A percentile compares a stretch with the other conserved stretches of the same genome.
Conservation (phyloP, 2,113 vertebrate genomes). For the Triplophysa tibetana region DNA sequence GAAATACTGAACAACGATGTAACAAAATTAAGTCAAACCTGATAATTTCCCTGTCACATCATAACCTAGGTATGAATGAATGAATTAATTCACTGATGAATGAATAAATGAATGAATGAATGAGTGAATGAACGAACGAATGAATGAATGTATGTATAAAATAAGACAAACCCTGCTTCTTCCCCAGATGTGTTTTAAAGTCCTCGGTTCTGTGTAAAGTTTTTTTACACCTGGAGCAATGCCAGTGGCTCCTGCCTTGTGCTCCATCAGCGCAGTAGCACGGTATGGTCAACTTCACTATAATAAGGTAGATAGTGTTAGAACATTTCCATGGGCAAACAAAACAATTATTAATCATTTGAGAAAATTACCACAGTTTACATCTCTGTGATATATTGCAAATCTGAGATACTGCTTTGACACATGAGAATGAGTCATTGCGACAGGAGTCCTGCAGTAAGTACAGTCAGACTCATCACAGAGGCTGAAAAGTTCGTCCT, state of each 20-base stretch:
- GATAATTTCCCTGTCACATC: background rate
- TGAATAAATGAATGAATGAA: background rate
- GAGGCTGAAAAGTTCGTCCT: background rate
- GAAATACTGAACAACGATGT: background rate
- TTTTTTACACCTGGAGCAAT: background rate
- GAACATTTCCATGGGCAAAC: background rate
- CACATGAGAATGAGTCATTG: background rate
- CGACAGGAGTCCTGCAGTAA: background rate
- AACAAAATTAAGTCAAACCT: background rate
- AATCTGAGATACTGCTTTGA: background rate
- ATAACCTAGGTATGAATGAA: background rate
- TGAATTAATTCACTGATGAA: background rate
- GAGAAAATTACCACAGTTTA: background rate
- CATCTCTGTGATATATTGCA: background rate
- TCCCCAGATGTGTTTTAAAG: background rate
- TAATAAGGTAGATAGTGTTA: background rate
- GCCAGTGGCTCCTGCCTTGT: background rate
- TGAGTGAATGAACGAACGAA: too few relatives aligned
- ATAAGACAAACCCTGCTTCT: background rate
- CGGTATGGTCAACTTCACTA: background rate
- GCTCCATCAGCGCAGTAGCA: slow-evolving; percentile 6
- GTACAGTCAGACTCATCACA: background rate
- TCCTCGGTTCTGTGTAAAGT: background rate
- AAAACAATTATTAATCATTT: background rate
- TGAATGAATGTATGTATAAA: background rate